Conservation (phyloP, 2,113 vertebrate genomes). For the Athene noctua region DNA sequence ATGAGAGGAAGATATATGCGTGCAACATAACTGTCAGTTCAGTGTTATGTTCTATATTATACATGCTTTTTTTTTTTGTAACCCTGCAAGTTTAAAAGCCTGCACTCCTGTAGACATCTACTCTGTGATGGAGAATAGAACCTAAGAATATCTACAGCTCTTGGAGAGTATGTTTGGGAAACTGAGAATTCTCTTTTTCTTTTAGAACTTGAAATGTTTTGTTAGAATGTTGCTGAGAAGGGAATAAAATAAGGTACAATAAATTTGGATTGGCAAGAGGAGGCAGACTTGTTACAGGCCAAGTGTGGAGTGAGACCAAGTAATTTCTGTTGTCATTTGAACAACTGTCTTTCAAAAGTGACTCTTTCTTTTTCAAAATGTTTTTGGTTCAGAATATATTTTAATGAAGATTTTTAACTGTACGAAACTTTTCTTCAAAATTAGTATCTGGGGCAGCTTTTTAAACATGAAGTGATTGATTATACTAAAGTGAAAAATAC, state of each 20-base stretch:
- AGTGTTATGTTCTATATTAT: background rate
- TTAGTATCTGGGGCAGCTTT: background rate
- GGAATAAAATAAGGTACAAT: too few relatives aligned
- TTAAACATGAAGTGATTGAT: background rate
- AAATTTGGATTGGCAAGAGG: background rate
- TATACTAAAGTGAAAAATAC: background rate
- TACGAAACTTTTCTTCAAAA: background rate
- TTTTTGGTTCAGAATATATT: background rate
- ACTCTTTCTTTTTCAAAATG: background rate
- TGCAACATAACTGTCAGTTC: background rate
- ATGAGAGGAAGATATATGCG: background rate
- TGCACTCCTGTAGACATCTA: background rate
- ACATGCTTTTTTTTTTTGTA: fast-evolving
- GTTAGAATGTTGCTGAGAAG: background rate
- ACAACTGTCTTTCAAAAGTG: background rate
- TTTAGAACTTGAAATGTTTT: background rate
- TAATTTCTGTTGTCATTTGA: background rate
- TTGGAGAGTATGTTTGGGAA: background rate
- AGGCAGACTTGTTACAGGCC: background rate
- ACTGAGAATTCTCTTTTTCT: background rate
- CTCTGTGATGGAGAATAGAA: background rate
- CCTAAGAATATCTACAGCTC: background rate
- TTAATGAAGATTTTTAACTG: background rate
- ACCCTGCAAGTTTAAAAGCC: background rate
- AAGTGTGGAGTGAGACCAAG: background rate